Evolutionary conservation across 2,797 vertebrate species (phyloP).

Genomic region (Crypturellus tataupa): DNA sequence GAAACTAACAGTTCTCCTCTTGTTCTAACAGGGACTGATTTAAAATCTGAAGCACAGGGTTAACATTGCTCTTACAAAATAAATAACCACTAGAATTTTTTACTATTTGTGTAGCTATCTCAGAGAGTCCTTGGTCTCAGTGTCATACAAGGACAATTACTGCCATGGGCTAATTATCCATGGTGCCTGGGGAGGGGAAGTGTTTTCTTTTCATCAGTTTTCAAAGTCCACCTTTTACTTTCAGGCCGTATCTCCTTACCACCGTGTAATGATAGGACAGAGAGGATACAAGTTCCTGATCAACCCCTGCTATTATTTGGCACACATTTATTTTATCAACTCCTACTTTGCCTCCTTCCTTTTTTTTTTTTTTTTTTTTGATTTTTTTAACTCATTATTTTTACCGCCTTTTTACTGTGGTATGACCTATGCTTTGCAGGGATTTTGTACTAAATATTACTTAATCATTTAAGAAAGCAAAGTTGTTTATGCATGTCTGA

Average conservation of each 20-base stretch:
- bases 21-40: conserved; percentile 6
- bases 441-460: not conserved
- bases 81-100: not conserved
- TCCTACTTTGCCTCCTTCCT: not conserved
- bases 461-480: not conserved
- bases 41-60: not conserved
- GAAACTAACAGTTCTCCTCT: not conserved
- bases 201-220: conserved; percentile 2
- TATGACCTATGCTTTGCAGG: not conserved
- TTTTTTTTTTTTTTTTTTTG: not conserved
- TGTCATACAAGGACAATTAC: not conserved
- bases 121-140: not conserved
- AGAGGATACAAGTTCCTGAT: not conserved
- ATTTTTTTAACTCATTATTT: not conserved
- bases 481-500: not conserved
- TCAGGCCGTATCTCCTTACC: not conserved
- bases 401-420: not conserved
- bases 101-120: not conserved
- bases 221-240: conserved; percentile 23
- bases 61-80: not conserved
- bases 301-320: not conserved
- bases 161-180: not conserved
- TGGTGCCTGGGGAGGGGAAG: not conserved
- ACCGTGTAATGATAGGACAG: not conserved
- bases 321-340: not conserved